Evolutionary conservation across 2,888 invertebrate genomes (phyloP).

Genomic region (Carterocephalus palaemon): DNA sequence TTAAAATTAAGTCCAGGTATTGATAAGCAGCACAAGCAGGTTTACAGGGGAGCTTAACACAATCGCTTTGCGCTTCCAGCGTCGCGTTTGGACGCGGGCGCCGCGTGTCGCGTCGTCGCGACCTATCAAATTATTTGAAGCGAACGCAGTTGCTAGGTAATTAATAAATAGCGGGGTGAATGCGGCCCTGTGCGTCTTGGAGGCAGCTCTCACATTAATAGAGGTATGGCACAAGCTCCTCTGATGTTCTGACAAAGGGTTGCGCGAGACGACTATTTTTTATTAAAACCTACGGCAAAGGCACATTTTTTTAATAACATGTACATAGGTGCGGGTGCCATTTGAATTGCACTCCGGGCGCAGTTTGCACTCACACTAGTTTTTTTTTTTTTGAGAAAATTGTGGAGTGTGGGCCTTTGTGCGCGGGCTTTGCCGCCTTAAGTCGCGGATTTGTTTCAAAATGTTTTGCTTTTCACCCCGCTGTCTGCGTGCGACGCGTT

Average conservation of each 20-base stretch:
- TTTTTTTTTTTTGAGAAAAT: conserved; percentile 67
- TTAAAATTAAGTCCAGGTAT: conserved; percentile 15
- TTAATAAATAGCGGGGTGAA: conserved; percentile 38
- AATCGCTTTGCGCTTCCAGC: conserved; percentile 5
- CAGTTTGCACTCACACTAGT: conserved; percentile 52
- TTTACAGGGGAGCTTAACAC: conserved; percentile 8
- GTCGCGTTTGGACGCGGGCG: conserved; percentile 4
- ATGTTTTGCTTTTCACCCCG: conserved; percentile 36
- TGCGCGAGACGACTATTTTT: conserved; percentile 73
- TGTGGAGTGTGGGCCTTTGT: conserved; percentile 66
- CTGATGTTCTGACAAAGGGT: conserved; percentile 76
- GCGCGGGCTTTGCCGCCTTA: conserved; percentile 52
- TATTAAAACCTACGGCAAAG: conserved; percentile 75
- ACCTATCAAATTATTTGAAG: conserved; percentile 23
- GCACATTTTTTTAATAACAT: conserved; percentile 78
- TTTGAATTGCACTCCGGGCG: conserved; percentile 50
- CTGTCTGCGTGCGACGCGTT: conserved; percentile 29
- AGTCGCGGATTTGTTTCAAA: conserved; percentile 47
- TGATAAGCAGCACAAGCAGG: conserved; percentile 8
- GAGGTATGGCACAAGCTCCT: conserved; percentile 65
- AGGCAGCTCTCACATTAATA: conserved; percentile 63
- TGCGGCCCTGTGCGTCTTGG: conserved; percentile 67
- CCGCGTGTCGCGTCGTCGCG: neutral
- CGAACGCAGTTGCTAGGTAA: conserved; percentile 36
- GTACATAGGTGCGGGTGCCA: conserved; percentile 57